Conservation (phyloP, 2,797 vertebrate species). For the Coendou prehensilis region DNA sequence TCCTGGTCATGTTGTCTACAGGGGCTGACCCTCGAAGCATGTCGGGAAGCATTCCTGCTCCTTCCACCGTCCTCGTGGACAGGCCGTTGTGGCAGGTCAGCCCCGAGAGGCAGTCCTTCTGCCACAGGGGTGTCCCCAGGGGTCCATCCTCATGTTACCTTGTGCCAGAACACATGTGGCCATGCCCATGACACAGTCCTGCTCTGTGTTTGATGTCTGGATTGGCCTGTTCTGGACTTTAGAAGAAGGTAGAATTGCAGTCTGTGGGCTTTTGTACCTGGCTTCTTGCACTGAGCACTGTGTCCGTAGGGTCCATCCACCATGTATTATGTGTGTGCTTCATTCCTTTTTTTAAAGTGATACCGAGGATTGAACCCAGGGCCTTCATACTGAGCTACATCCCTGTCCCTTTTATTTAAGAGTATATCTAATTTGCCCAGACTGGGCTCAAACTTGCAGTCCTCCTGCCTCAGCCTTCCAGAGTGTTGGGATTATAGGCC, state of each 20-base stretch:
- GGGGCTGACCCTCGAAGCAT: neutral
- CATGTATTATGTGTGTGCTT: accelerated
- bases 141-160: neutral
- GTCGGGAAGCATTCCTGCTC: neutral
- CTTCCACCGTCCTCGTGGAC: neutral
- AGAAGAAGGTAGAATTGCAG: accelerated
- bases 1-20: neutral
- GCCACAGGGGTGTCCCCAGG: neutral
- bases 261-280: neutral
- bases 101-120: neutral
- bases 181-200: accelerated
- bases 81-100: neutral
- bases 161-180: neutral
- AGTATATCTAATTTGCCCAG: neutral
- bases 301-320: no score
- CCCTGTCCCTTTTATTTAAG: neutral
- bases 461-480: neutral
- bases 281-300: neutral
- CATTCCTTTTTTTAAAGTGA: neutral
- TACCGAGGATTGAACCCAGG: neutral
- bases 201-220: neutral
- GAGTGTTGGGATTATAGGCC: neutral
- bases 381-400: neutral
- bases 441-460: neutral
- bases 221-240: neutral